Conservation (phyloP, 2,113 vertebrate species). For the Chrysochloris asiatica region DNA sequence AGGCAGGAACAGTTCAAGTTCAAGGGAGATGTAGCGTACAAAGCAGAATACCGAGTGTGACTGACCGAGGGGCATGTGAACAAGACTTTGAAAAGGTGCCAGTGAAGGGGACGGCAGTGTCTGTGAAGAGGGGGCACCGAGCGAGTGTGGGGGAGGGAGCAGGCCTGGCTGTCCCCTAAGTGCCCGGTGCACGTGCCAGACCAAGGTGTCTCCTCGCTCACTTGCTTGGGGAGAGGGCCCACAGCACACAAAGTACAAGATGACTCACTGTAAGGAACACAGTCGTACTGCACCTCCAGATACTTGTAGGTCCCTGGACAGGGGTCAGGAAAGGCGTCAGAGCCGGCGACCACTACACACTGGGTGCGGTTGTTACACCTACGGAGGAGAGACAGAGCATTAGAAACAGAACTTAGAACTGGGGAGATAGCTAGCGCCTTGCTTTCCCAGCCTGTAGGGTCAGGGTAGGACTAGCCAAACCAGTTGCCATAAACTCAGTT, state of each 20-base stretch:
- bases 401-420: neutral
- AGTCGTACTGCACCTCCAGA: slow-evolving; percentile 97
- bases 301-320: slow-evolving; percentile 97
- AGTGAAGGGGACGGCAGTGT: neutral
- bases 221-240: slow-evolving; percentile 49
- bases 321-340: slow-evolving; percentile 93
- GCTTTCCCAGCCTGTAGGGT: neutral
- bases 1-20: too few relatives aligned
- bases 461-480: neutral
- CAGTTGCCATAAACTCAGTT: neutral
- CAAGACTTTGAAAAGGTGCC: neutral
- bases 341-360: slow-evolving; percentile 94
- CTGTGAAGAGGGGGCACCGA: neutral
- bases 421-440: neutral
- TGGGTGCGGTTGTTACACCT: slow-evolving; percentile 96
- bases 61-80: too few relatives aligned
- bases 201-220: slow-evolving; percentile 60
- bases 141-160: neutral
- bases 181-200: neutral
- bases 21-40: neutral
- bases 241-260: slow-evolving; percentile 68
- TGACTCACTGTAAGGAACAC: slow-evolving; percentile 96
- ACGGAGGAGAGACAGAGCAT: slow-evolving; percentile 50
- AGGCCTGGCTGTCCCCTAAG: neutral
- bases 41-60: neutral